phyloP scores from a whole-genome alignment of 1,140 invertebrate species.

The Coboldia fuscipes region DNA sequence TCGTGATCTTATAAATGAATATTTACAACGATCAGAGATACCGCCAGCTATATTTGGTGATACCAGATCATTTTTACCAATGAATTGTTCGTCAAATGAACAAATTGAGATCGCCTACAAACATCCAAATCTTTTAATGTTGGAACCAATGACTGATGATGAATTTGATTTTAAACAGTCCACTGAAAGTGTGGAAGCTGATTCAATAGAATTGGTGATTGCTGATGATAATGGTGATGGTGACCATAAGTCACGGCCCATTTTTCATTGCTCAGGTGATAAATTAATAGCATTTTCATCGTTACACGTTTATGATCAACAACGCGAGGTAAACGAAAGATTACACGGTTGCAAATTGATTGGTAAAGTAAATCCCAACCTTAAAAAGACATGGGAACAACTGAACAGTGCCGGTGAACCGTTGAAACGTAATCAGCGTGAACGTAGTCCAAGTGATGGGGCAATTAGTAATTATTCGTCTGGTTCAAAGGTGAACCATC shows the following conservation, averaged over 20 bases:
- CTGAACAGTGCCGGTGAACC: constrained; percentile 1
- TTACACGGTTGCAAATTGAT: constrained; percentile 1
- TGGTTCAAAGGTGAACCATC: neutral
- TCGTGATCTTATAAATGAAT: constrained; percentile 4
- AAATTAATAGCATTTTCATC: neutral
- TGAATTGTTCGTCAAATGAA: neutral
- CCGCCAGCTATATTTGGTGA: constrained; percentile 4
- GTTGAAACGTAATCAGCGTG: no score
- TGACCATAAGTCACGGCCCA: neutral
- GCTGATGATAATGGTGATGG: neutral
- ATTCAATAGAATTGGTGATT: neutral
- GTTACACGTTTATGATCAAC: neutral
- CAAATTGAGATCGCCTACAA: constrained; percentile 3
- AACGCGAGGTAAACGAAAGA: neutral
- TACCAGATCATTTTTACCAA: neutral
- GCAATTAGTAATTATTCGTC: neutral
- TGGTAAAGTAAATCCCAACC: constrained; percentile 3
- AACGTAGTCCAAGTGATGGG: neutral
- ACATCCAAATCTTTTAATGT: constrained; percentile 3
- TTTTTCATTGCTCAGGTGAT: neutral
- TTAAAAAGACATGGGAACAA: constrained; percentile 5
- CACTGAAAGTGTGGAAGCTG: neutral
- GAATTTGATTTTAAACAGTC: neutral
- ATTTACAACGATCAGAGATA: neutral
- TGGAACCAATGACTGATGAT: neutral